These are phyloP conservation scores for Periophthalmus modestus DNA, from an alignment of 2,113 vertebrate species.

Conservation along the genomic window DNA sequence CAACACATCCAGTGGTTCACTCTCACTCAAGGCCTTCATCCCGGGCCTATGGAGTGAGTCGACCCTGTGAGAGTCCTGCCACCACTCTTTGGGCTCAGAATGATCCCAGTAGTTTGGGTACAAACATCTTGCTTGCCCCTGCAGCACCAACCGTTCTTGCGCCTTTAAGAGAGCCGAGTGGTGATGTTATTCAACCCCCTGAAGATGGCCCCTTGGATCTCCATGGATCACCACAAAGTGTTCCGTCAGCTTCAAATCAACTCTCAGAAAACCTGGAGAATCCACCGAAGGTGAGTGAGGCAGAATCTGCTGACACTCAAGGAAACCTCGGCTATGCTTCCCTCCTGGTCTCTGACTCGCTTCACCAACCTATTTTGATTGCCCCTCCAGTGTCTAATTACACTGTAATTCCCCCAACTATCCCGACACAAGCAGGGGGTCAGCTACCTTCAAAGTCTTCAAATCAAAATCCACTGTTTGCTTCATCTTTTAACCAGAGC, in stretches of 20 bases:
- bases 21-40: conserved; percentile 73
- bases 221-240: conserved; percentile 47
- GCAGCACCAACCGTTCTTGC: conserved; percentile 87
- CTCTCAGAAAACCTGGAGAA: conserved; percentile 93
- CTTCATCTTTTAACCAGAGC: conserved; percentile 57
- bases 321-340: conserved; percentile 88
- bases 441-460: conserved; percentile 42
- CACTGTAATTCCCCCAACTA: conserved; percentile 78
- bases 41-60: conserved; percentile 78
- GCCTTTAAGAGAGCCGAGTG: conserved; percentile 77
- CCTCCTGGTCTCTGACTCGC: conserved; percentile 84
- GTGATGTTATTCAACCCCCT: conserved; percentile 87
- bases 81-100: conserved; percentile 94
- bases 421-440: conserved; percentile 66
- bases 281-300: conserved; percentile 88
- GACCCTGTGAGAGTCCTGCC: conserved; percentile 93
- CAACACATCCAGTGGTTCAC: conserved; percentile 43
- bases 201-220: conserved; percentile 79
- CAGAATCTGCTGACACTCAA: conserved; percentile 79
- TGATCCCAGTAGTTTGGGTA: conserved; percentile 84
- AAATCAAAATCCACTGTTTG: conserved; percentile 67
- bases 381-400: conserved; percentile 88
- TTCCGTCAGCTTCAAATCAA: conserved; percentile 58
- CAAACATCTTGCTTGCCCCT: conserved; percentile 89
- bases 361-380: conserved; percentile 87